Evolutionary conservation across 1,140 invertebrate species (phyloP).

Genomic region (Drosophila dunni): DNA sequence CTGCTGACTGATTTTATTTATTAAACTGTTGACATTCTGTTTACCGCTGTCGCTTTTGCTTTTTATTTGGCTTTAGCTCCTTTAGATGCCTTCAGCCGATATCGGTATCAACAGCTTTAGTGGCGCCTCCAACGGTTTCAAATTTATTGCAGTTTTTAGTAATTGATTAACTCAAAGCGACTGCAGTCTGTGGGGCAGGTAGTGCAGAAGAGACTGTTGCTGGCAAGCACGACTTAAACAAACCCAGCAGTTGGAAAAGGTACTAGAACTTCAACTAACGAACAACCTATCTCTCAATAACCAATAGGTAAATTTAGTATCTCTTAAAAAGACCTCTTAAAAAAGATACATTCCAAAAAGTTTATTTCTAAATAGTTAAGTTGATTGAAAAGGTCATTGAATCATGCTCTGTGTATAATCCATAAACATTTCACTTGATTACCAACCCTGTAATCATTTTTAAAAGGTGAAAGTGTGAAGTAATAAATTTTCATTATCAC

Average conservation of each 20-base stretch:
- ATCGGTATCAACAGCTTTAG: conserved; percentile 53
- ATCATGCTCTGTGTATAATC: background rate
- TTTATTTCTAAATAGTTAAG: background rate
- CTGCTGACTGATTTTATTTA: conserved; percentile 76
- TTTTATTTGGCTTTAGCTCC: conserved; percentile 15
- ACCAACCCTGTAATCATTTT: background rate
- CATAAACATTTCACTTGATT: background rate
- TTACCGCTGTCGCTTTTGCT: conserved; percentile 26
- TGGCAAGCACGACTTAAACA: background rate
- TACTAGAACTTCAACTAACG: background rate
- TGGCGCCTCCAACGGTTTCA: conserved; percentile 61
- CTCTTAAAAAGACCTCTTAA: too few relatives aligned
- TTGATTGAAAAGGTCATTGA: background rate
- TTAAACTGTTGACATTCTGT: conserved; percentile 78
- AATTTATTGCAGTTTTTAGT: conserved; percentile 61
- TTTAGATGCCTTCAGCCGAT: conserved; percentile 65
- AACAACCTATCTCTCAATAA: too few relatives aligned
- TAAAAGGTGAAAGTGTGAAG: conserved; percentile 68
- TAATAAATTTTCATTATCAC: conserved; percentile 50
- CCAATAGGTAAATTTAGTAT: too few relatives aligned
- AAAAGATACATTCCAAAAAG: too few relatives aligned
- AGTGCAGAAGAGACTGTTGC: background rate
- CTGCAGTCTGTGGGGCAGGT: background rate
- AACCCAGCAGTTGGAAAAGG: background rate
- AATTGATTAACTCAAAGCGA: conserved; percentile 50